Evolutionary conservation across 1,140 invertebrate genomes (phyloP), one percentile per base, ranked within the genome.

Genomic region (Aporrectodea caliginosa): DNA sequence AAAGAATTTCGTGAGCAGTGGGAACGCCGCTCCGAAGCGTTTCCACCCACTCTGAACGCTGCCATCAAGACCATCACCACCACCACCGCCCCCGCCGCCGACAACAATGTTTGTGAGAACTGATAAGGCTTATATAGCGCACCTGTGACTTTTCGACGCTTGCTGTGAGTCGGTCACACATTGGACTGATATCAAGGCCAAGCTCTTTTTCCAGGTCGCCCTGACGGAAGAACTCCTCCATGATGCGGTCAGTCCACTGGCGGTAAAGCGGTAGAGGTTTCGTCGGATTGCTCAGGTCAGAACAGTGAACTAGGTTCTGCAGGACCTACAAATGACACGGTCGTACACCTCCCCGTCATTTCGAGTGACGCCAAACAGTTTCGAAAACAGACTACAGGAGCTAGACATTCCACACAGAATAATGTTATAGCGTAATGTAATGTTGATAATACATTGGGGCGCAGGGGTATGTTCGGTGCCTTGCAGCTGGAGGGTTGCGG

Each of bases 261-360:
- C 93, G 92, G 87, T 99, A 99, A 16, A 99, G 88, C 29, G 93
- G 91, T 82, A 99, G 90, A 6, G 97, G 96, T 90, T 99, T 99
- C n/a, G 97, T 99, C 74, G 98, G 98, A 89, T 99, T 99, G 84
- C 96, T 98, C 72, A 99, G 90, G 90, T 99, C 98, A 43, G 97
- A 97, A 89, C 98, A 98, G 90, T 99, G 98, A 82, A 99, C 96
- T 91, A 99, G 93, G 90, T 98, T 99, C 90, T 99, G 96, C 82
- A 99, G 91, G 84, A 92, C 96, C 80, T 81, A 69, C 27, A 16
- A 29, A 58, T 12, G 43, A 58, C 6, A 22, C 43, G 43, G 22
- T 58, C 43, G 22, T 12, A 58, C 43, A 58, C 22, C 22, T 58
- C 43, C 6, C 6, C 43, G 43, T 22, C 22, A 58, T 58, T 12